Conservation (phyloP, 2,888 invertebrate species). For the Acanthacorydalis orientalis region DNA sequence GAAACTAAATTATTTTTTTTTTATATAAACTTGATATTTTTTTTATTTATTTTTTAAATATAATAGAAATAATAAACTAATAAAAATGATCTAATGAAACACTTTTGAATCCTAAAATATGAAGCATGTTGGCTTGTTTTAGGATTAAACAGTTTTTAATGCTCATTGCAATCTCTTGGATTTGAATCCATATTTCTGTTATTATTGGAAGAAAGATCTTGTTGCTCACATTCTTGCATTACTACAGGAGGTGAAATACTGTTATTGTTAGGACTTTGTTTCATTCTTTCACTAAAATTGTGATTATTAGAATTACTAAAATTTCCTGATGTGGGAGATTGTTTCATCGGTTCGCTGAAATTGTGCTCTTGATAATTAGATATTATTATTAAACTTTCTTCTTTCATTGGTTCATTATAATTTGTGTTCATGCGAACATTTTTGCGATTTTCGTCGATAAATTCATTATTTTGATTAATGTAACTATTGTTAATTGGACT, state of each 20-base stretch:
- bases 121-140: too few species aligned
- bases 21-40: too few species aligned
- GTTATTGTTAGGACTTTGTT: neutral
- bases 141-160: neutral
- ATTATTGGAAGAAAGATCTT: neutral
- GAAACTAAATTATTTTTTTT: too few species aligned
- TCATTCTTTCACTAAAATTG: neutral
- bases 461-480: neutral
- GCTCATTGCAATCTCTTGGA: neutral
- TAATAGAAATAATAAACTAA: too few species aligned
- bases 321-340: conserved; percentile 1
- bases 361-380: neutral
- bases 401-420: neutral
- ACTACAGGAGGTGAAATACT: neutral
- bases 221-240: conserved; percentile 1
- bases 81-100: too few species aligned
- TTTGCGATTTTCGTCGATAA: neutral
- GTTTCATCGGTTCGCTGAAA: conserved; percentile 5
- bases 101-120: too few species aligned
- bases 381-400: neutral
- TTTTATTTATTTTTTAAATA: too few species aligned
- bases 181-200: neutral
- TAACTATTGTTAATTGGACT: conserved; percentile 2
- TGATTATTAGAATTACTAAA: neutral
- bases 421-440: neutral